These are phyloP conservation scores for Shinisaurus crocodilurus DNA, from an alignment of 2,113 vertebrate species.

Conservation along the genomic window DNA sequence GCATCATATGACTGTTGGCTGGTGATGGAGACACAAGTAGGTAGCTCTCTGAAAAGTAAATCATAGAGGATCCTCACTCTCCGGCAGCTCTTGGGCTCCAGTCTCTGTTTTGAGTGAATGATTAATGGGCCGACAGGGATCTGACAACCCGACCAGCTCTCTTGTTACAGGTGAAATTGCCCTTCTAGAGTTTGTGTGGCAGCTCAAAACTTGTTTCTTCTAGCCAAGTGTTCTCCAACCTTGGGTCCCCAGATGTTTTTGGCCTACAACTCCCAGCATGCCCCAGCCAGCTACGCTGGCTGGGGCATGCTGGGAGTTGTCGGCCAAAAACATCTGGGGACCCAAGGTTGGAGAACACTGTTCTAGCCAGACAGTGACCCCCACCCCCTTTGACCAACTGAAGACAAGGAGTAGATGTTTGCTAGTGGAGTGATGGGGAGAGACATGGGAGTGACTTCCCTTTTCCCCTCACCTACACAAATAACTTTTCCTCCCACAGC, in stretches of 20 bases:
- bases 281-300: too few species aligned
- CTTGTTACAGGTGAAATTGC: not conserved
- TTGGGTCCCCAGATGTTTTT: too few species aligned
- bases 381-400: not conserved
- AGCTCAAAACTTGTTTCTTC: accelerated
- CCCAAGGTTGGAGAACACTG: too few species aligned
- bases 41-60: not conserved
- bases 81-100: not conserved
- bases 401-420: not conserved
- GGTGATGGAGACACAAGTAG: not conserved
- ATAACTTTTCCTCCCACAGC: not conserved
- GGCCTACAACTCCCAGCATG: too few species aligned
- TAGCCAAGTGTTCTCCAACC: too few species aligned
- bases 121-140: not conserved
- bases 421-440: not conserved
- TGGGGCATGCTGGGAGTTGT: too few species aligned
- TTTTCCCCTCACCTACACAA: not conserved
- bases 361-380: not conserved
- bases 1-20: not conserved
- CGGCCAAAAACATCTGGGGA: too few species aligned
- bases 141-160: not conserved
- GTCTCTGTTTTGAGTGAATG: not conserved
- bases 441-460: not conserved
- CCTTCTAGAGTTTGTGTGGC: not conserved
- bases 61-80: not conserved